These are phyloP conservation scores for Rattus norvegicus DNA, from an alignment of 2,113 vertebrate species.

Conservation along the genomic window DNA sequence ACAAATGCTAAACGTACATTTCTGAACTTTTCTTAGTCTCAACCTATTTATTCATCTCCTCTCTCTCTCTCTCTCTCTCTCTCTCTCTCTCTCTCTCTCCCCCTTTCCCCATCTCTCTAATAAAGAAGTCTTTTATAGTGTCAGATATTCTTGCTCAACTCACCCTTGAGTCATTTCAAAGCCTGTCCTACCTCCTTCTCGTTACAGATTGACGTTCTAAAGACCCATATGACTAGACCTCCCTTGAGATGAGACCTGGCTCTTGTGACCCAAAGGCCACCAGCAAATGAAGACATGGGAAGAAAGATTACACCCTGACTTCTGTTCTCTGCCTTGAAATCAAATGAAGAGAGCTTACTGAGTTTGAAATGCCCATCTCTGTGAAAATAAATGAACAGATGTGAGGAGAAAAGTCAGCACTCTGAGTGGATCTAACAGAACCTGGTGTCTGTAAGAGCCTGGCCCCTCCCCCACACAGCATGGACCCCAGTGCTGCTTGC, in stretches of 20 bases:
- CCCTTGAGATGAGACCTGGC: not conserved
- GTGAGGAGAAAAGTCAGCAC: not conserved
- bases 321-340: conserved; percentile 23
- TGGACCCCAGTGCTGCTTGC: not conserved
- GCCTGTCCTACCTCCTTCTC: conserved; percentile 9
- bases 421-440: not conserved
- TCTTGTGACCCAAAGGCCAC: not conserved
- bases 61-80: not conserved
- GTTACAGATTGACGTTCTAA: not conserved
- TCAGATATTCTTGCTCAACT: not conserved
- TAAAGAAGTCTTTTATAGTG: not conserved
- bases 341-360: not conserved
- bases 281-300: not conserved
- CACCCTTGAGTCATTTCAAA: not conserved
- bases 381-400: not conserved
- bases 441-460: not conserved
- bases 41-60: too few species aligned
- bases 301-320: not conserved
- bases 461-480: not conserved
- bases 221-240: not conserved
- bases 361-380: not conserved
- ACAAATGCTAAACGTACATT: conserved; percentile 7
- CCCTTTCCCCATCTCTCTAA: not conserved
- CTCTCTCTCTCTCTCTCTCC: too few species aligned
- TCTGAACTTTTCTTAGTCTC: not conserved